Evolutionary conservation across 1,140 invertebrate species (phyloP), one percentile per base, ranked within the genome.

Genomic region (Penaeus japonicus): DNA sequence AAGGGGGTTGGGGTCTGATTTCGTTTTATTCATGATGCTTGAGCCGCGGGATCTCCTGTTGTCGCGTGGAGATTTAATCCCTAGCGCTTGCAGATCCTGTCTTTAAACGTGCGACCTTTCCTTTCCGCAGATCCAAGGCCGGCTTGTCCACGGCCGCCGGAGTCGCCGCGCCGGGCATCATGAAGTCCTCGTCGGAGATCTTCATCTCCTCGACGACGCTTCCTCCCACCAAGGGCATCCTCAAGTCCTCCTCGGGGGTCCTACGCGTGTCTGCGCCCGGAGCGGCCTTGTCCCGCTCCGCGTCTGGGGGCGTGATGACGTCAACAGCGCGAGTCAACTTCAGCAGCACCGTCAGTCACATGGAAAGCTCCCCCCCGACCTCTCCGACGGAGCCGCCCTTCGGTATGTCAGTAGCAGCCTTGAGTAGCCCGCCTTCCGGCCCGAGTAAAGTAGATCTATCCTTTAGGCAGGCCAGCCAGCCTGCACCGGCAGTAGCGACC

Each of bases 231-330:
- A 47, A 73, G 35, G 65, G 83, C 15, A 77, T 84, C 15, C 65
- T 84, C 62, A 84, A 84, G 59, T 84, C 83, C 83, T 84, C 83
- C 83, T 84, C 83, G 17, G 85, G 85, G n/a, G 54, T 84, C 83
- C 39, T 84, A 0, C 70, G 79, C 55, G 27, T 35, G 0, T 20
- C 7, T 24, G 15, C 65, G 59, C 2, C 62, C 20, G 85, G 70
- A 5, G 39, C 39, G 20, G 59, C 79, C 27, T 20, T 87, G 3
- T 87, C 85, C 3, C 65, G 54, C 17, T 87, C 85, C 1, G 53
- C 65, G 39, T 87, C 85, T 1, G 79, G 85, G 7, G 80, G 59
- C 15, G 57, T 32, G 4, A 12, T 81, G 22, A 3, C 77, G 15
- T 22, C 32, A 7, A 7, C 24, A 7, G 57, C 32, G 27, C 59